Evolutionary conservation across 2,888 invertebrate genomes (phyloP).

Genomic region (Eretmocerus hayati): DNA sequence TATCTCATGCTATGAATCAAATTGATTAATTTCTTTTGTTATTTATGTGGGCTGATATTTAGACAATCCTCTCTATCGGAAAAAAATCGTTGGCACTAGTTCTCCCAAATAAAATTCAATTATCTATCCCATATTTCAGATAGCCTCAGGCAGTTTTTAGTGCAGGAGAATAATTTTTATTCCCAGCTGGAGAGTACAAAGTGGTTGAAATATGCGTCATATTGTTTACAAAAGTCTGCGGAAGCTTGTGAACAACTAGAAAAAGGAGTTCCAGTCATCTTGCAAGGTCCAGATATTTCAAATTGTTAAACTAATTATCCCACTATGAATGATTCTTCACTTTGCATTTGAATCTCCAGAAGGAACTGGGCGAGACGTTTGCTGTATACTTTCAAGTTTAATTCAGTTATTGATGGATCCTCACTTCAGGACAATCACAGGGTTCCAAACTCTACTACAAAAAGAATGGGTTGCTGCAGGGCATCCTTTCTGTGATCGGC

Average conservation of each 20-base stretch:
- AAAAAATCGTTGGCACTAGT: not conserved
- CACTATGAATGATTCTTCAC: not conserved
- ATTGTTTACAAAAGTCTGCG: slow-evolving; percentile 66
- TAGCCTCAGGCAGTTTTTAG: slow-evolving; percentile 50
- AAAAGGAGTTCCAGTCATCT: slow-evolving; percentile 66
- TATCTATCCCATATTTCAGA: slow-evolving; percentile 34
- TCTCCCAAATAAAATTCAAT: not conserved
- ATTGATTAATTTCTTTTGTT: not conserved
- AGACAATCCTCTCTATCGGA: no score
- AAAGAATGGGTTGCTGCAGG: slow-evolving; percentile 93
- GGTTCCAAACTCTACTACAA: slow-evolving; percentile 86
- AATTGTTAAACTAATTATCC: not conserved
- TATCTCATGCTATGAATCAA: not conserved
- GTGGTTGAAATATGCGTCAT: slow-evolving; percentile 78
- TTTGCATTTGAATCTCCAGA: slow-evolving; percentile 36
- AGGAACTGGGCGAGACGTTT: slow-evolving; percentile 82
- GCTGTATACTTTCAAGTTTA: slow-evolving; percentile 78
- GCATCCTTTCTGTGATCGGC: slow-evolving; percentile 76
- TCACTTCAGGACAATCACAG: slow-evolving; percentile 70
- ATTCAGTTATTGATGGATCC: slow-evolving; percentile 83
- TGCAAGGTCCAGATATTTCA: slow-evolving; percentile 61
- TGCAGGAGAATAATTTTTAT: slow-evolving; percentile 77
- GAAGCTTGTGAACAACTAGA: slow-evolving; percentile 64
- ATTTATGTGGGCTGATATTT: not conserved
- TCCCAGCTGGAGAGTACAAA: slow-evolving; percentile 70